Evolutionary conservation across 2,797 vertebrate genomes (phyloP), one percentile per base, ranked within the genome.

Genomic region (Morus bassanus): DNA sequence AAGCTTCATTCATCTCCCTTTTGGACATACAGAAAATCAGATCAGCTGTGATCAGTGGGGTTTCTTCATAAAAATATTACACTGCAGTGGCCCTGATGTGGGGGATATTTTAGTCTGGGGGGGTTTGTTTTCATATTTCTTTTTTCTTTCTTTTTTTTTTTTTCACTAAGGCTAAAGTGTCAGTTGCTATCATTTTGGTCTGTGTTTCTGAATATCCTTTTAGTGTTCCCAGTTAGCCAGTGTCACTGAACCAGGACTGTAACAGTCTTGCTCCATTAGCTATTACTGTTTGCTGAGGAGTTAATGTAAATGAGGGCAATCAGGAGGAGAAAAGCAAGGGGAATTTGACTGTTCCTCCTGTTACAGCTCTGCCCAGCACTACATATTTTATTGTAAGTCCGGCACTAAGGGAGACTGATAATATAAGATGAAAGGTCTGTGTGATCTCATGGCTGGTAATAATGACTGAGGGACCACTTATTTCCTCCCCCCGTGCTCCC

Each of bases 371-470:
- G 37, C 75, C 81, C 25, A 16, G 90, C 79, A 81, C 89, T 86
- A 51, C 80, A 48, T 94, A 67, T 94, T 96, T 97, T 92, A 95
- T 92, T 93, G 41, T 65, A 74, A 13, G 16, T 81, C 86, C 11
- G 2, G 75, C 54, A 75, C 82, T 87, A 93, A 95, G 84, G 72
- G 83, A 96, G 86, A 92, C 79, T 83, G 78, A 91, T 91, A 94
- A 93, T 95, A 67, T 53, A 91, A 96, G 91, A 91, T 93, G 93
- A 93, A 97, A 95, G 73, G 94, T 93, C 87, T 95, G 63, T 92
- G 70, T 84, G 91, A 96, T 95, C 92, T 97, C 88, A 94, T 83
- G 87, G n/a, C 77, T 94, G 75, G 51, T 95, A 91, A 93, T 94
- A 92, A 91, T 46, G 76, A 75, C 87, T n/a, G 70, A 84, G 84